Evolutionary conservation across 2,113 vertebrate genomes (phyloP), one percentile per base, ranked within the genome.

Genomic region (Phasianus colchicus): DNA sequence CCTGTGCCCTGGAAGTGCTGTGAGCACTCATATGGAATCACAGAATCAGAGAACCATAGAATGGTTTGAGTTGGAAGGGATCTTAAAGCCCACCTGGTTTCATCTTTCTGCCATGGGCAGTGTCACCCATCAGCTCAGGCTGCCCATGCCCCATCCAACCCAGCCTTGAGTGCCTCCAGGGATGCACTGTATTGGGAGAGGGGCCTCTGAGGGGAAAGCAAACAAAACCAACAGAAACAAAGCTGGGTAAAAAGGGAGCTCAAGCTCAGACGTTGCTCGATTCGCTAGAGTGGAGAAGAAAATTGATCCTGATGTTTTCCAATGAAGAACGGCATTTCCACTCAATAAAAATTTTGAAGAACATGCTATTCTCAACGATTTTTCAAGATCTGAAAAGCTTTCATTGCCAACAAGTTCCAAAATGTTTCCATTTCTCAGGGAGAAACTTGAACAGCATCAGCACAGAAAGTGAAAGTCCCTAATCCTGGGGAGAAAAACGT

Each of bases 171-270:
- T 17, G 8, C 52, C 52, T 29, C 27, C 52, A 54, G 27, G 52
- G 25, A 29, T 63, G 36, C 15, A 40, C 27, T 13, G 4, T 0
- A 0, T 17, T 40, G 22, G 4, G 4, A 86, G 6, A 60, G 11
- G 9, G 4, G 12, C 2, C 0, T 55, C 5, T 34, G 25, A 2
- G 8, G n/a, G 11, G 3, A 11, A 86, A 74, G 9, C 4, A 78
- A 32, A 65, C 10, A 71, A 94, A 88, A 90, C 21, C 86, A 55
- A 30, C 7, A 64, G n/a, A 60, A 90, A 29, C 15, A 2, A 60
- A 79, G 45, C 2, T 32, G 19, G 6, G 10, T n/a, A 14, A 57
- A 79, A 80, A 73, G 65, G 30, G 30, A 85, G 8, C 27, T 80
- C 24, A 58, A 42, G 21, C 11, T 81, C 50, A 29, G 9, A 6